A percentile compares a stretch with the other conserved stretches of the same genome.
Evolutionary conservation across 1,140 invertebrate genomes (phyloP).

Genomic region (Drosophila tristis): DNA sequence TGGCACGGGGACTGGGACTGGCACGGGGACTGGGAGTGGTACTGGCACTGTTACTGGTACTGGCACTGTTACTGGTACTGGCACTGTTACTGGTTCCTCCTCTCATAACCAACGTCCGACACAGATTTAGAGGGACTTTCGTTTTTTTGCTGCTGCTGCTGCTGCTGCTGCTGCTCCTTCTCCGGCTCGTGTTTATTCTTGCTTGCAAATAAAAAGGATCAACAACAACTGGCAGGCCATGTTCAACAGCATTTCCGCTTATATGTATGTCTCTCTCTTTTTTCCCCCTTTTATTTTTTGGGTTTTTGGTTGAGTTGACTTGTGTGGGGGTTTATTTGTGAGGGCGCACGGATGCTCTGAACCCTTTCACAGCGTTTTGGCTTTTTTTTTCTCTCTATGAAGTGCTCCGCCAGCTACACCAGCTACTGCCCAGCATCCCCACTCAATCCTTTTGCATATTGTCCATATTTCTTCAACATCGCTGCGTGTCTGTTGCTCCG

Average conservation of each 20-base stretch:
- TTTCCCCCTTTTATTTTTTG: not conserved
- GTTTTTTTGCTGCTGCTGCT: constrained; percentile 13
- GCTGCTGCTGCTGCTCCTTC: not conserved
- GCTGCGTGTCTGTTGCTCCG: constrained; percentile 21
- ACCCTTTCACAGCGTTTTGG: constrained; percentile 36
- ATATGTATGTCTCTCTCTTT: constrained; percentile 26
- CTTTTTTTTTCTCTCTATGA: constrained; percentile 2
- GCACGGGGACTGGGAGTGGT: not conserved
- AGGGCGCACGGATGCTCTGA: constrained; percentile 6
- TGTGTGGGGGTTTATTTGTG: not conserved
- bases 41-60: too few species aligned
- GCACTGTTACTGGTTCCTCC: constrained; percentile 7
- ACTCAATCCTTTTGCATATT: constrained; percentile 56
- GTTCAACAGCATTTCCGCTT: constrained; percentile 52
- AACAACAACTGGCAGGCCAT: constrained; percentile 45
- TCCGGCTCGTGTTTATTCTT: constrained; percentile 53
- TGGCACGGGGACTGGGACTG: constrained; percentile 11
- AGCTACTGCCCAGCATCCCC: constrained; percentile 22
- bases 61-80: too few species aligned
- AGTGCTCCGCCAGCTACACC: not conserved
- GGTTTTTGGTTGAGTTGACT: constrained; percentile 6
- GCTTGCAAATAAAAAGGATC: constrained; percentile 56
- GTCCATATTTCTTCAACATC: constrained; percentile 57
- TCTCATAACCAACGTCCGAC: constrained; percentile 16
- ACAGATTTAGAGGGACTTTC: constrained; percentile 59